Evolutionary conservation across 2,888 invertebrate genomes (phyloP), one percentile per base, ranked within the genome.

Genomic region (Hemistola chrysoprasaria): DNA sequence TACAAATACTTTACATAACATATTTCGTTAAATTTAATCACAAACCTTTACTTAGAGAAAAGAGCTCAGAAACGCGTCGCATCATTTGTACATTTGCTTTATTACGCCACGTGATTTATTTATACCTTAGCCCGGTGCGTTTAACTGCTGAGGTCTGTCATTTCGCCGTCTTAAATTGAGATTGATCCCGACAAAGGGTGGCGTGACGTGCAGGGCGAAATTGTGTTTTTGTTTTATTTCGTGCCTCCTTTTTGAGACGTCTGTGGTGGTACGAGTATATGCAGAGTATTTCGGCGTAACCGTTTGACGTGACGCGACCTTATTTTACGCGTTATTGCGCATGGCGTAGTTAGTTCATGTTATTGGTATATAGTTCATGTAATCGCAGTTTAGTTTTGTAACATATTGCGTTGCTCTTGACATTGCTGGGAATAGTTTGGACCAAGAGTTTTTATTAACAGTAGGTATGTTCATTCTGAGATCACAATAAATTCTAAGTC

Each of bases 131-230:
- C 78, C 85, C 77, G 85, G 84, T 87, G 84, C 71, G 84, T 83
- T 81, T 86, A 87, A 87, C 87, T 84, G 86, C 81, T 79, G 71
- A 77, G 76, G 72, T 80, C 78, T 85, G 85, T 85, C 85, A 85
- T 85, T 85, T 85, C 76, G 70, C 68, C 76, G 74, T 79, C 85
- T 86, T 78, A 85, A 87, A 87, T 87, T 86, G 86, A 86, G 86
- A 87, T 87, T 84, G 86, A 87, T 86, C 81, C 77, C 55, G 50
- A 66, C 67, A 73, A 73, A 72, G 72, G 68, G 69, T 65, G 70
- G 64, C 65, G 63, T 75, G 75, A 75, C 73, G 70, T 45, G 48
- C 36, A 38, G 37, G 43, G 62, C 59, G 64, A 69, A 71, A 74
- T 79, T 77, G 72, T 73, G 59, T 77, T 73, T 74, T 72, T 71